Conservation (phyloP, 2,113 vertebrate genomes). For the Chroicocephalus ridibundus region DNA sequence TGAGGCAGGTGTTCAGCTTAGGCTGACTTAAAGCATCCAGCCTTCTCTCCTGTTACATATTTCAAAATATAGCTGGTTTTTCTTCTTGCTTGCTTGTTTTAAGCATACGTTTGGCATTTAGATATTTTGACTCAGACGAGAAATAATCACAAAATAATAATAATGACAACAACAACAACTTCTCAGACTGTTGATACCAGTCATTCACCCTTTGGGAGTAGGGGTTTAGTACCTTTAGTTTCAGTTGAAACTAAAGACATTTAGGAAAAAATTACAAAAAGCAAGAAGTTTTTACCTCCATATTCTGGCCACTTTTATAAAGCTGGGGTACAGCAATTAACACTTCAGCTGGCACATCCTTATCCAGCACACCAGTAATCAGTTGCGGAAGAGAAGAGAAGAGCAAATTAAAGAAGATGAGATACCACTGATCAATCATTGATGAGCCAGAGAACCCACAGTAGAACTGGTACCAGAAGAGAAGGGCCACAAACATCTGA, state of each 20-base stretch:
- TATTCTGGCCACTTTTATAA: slow-evolving; percentile 91
- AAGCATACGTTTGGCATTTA: not conserved
- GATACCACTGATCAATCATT: slow-evolving; percentile 98
- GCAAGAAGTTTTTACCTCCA: slow-evolving; percentile 78
- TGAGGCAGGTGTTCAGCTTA: not conserved
- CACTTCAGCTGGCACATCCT: slow-evolving; percentile 85
- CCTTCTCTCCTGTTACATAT: not conserved
- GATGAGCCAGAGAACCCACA: slow-evolving; percentile 95
- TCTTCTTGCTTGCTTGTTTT: not conserved
- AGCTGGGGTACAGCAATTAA: slow-evolving; percentile 89
- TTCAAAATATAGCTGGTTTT: not conserved
- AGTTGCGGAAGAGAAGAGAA: slow-evolving; percentile 98
- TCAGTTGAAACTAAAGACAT: not conserved
- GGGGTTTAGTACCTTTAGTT: not conserved
- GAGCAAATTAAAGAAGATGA: slow-evolving; percentile 98
- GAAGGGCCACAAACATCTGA: slow-evolving; percentile 96
- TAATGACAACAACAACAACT: not conserved
- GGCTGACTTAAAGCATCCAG: not conserved
- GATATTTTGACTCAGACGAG: not conserved
- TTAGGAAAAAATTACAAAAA: not conserved
- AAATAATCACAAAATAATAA: not conserved
- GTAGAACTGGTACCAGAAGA: slow-evolving; percentile 99
- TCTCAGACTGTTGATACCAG: not conserved
- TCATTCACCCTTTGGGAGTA: not conserved
- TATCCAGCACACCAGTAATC: slow-evolving; percentile 94